Base-by-base conservation (phyloP, 1,140 invertebrate genomes). In the Leucophenga varia region DNA sequence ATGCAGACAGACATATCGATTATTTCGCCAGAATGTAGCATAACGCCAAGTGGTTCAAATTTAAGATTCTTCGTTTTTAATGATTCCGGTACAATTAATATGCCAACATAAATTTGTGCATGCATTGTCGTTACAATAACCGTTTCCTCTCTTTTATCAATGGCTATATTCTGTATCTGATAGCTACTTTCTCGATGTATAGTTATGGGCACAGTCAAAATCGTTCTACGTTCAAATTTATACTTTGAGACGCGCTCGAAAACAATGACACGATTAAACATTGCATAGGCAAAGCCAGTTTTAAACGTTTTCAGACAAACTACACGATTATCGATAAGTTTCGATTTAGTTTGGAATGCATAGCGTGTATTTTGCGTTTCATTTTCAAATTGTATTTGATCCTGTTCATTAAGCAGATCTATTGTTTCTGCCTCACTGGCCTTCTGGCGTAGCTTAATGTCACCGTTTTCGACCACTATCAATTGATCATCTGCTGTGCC, bases 21-120 rank as follows among this genome's bases (percentile, higher is more conserved):
- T 16, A 97, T 88, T 2, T 82, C 75, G 2, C 88, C 89, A 43
- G 88, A 85, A 72, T 96, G 93, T 52, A 93, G 83, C 1, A 84
- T 74, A 49, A 90, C 82, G 1, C 88, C 88, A 3, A 92, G 74
- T 0, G 79, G 72, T 6, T 75, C 57, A 34, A 85, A 76, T 8
- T 64, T 52, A 2, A 78, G 58, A 30, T 80, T 72, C 6, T 75
- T 61, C 5, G 67, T 59, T 22, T 72, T 64, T 1, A 74, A 43
- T 0, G 64, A 65, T 44, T 80, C 77, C 2, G 75, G 74, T 4
- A 79, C 77, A 72, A 81, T 82, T 3, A 85, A 57, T n/a, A 69
- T 69, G 0, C 71, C 76, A 16, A 69, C 74, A 64, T 82, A 86
- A 14, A 86, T 61, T 61, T 86, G 84, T 0, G 78, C 78, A 72